These are phyloP conservation scores for Cheilosia impressa DNA, from an alignment of 2,888 invertebrate genomes.

Conservation along the genomic window DNA sequence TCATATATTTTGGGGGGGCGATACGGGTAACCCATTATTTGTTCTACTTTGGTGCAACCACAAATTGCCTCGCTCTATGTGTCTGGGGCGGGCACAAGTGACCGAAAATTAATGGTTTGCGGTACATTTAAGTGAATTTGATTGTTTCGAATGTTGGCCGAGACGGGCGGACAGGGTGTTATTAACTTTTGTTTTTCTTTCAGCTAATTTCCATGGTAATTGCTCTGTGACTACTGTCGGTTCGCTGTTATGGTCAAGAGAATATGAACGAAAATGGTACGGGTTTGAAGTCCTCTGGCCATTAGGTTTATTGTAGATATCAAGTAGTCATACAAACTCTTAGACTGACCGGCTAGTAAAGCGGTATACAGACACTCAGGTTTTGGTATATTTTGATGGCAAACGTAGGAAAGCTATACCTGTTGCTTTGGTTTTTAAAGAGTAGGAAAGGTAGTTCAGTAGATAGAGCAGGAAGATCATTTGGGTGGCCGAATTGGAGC, in stretches of 20 bases:
- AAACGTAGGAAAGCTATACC: too few relatives aligned
- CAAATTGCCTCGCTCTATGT: constrained; percentile 51
- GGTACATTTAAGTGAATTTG: constrained; percentile 67
- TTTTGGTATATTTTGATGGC: too few relatives aligned
- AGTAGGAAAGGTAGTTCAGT: too few relatives aligned
- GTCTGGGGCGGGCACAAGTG: constrained; percentile 48
- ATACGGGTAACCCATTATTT: constrained; percentile 71
- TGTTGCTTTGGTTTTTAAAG: too few relatives aligned
- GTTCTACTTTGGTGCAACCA: constrained; percentile 74
- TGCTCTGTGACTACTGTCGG: constrained; percentile 50
- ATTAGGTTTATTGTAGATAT: too few relatives aligned
- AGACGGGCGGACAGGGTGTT: constrained; percentile 40
- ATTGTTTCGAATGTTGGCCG: constrained; percentile 32
- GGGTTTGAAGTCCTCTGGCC: too few relatives aligned
- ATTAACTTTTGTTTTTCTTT: constrained; percentile 53
- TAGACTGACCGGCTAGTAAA: too few relatives aligned
- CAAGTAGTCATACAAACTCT: too few relatives aligned
- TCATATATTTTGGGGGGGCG: not conserved
- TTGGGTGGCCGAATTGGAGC: too few relatives aligned
- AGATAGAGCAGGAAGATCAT: too few relatives aligned
- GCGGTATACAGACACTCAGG: too few relatives aligned
- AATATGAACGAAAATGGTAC: not conserved
- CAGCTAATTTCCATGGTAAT: constrained; percentile 49
- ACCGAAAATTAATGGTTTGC: constrained; percentile 69
- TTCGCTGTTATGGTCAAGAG: constrained; percentile 41